Base-by-base conservation (phyloP, 2,113 vertebrate genomes). In the Oreocharis arfaki region DNA sequence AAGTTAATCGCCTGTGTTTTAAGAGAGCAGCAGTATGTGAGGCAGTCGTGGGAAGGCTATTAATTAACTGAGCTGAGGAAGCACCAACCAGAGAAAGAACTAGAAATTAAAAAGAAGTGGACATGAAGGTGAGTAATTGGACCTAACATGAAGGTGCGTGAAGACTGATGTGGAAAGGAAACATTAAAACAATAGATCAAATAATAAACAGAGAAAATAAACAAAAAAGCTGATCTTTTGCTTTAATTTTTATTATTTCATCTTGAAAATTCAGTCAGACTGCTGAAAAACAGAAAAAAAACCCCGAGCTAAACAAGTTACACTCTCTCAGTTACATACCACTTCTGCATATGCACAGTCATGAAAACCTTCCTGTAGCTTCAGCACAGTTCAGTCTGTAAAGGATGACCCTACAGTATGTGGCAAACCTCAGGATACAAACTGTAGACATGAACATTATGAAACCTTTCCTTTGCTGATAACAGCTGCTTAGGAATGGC, bases 401-500 rank as follows among this genome's bases (percentile, higher is more conserved):
- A 73, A 47, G 55, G 81, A 71, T 78, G 75, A 84, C 37, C 44
- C 26, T 44, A 22, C 16, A 47, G 11, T 17, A 76, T 68, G 82
- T 91, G 71, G 37, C 89, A 87, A 95, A 95, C 65, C 90, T 49
- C 91, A 59, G 65, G 71, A 20, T 39, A 39, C 20, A 75, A 27
- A 84, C 18, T 92, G 57, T 20, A 84, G 69, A 88, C 57, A 22
- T 24, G 35, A 93, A 83, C n/a, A 30, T 60, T 88, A 68, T 32
- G 5, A 91, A 90, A 92, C n/a, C 37, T 69, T 93, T 92, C 37
- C 49, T 85, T 94, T 64, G 14, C 14, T 87, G 89, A 49, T 16
- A 71, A 52, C 16, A n/a, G 11, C 53, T 89, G 33, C 49, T 75
- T 44, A 75, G 68, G 68, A 94, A 61, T 41, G 90, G 79, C 3